Conservation (phyloP, 2,888 invertebrate genomes). For the Agonopterix heracliana region DNA sequence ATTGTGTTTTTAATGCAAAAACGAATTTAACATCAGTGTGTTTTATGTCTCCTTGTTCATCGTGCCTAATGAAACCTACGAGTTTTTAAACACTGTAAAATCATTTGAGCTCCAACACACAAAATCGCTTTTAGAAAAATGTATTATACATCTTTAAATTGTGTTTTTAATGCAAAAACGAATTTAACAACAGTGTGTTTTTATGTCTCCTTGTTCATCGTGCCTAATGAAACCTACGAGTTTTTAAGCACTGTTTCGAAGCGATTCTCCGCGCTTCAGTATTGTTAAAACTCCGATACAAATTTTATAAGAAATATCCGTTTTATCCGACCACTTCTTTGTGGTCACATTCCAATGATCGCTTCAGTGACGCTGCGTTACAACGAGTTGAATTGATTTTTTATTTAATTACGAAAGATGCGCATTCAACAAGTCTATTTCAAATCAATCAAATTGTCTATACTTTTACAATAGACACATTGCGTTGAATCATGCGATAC, state of each 20-base stretch:
- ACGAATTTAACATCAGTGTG: slow-evolving; percentile 30
- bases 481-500: slow-evolving; percentile 5
- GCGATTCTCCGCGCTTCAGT: slow-evolving; percentile 47
- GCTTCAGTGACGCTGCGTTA: slow-evolving; percentile 32
- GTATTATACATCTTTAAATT: too few relatives aligned
- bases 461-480: slow-evolving; percentile 1
- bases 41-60: slow-evolving; percentile 47
- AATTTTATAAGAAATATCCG: slow-evolving; percentile 44
- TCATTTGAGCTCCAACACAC: too few relatives aligned
- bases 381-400: slow-evolving; percentile 8
- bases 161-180: slow-evolving; percentile 12
- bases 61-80: slow-evolving; percentile 29
- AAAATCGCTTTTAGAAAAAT: too few relatives aligned
- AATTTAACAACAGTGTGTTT: slow-evolving; percentile 34
- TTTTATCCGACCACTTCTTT: slow-evolving; percentile 35
- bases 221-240: slow-evolving; percentile 29
- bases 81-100: slow-evolving; percentile 47
- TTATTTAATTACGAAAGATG: slow-evolving; percentile 6
- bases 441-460: slow-evolving; percentile 4
- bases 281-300: slow-evolving; percentile 31
- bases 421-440: slow-evolving; percentile 6
- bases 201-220: slow-evolving; percentile 47
- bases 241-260: slow-evolving; percentile 49
- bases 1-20: slow-evolving; percentile 7
- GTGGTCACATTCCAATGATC: slow-evolving; percentile 51